These are phyloP conservation scores for Gasterosteus aculeatus DNA, from an alignment of 2,113 vertebrate genomes.

Conservation along the genomic window DNA sequence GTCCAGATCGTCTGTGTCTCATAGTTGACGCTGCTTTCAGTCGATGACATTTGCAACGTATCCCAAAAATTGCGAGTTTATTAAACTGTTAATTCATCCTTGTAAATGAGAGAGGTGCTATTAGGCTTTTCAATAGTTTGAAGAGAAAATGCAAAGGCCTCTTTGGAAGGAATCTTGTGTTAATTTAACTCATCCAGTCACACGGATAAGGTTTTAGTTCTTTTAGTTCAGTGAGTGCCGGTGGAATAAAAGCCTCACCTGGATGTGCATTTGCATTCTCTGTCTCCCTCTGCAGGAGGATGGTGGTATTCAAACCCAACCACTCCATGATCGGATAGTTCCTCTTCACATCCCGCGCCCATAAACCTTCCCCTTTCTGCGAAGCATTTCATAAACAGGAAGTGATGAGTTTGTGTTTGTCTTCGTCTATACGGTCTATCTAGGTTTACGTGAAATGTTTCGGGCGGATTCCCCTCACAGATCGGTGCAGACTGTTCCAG, in stretches of 20 bases:
- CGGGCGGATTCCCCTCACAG: conserved; percentile 58
- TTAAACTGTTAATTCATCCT: not conserved
- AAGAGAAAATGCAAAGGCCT: not conserved
- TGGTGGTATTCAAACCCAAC: conserved; percentile 82
- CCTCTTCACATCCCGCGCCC: conserved; percentile 36
- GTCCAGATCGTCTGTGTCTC: not conserved
- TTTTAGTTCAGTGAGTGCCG: not conserved
- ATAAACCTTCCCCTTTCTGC: conserved; percentile 71
- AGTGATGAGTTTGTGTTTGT: not conserved
- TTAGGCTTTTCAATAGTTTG: not conserved
- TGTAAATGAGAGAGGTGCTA: not conserved
- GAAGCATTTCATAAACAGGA: conserved; percentile 19
- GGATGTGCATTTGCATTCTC: conserved; percentile 57
- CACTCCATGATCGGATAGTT: conserved; percentile 86
- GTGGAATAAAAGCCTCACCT: conserved; percentile 70
- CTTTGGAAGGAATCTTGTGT: not conserved
- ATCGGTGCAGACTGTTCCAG: conserved; percentile 79
- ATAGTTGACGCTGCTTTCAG: not conserved
- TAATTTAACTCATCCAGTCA: not conserved
- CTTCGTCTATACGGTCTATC: not conserved
- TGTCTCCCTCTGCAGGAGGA: conserved; percentile 76
- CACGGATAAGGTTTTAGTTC: not conserved
- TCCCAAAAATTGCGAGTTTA: not conserved
- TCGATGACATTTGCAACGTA: not conserved
- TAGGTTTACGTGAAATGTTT: not conserved